Base-by-base conservation (phyloP, 2,888 invertebrate species). In the Dastarcus helophoroides region DNA sequence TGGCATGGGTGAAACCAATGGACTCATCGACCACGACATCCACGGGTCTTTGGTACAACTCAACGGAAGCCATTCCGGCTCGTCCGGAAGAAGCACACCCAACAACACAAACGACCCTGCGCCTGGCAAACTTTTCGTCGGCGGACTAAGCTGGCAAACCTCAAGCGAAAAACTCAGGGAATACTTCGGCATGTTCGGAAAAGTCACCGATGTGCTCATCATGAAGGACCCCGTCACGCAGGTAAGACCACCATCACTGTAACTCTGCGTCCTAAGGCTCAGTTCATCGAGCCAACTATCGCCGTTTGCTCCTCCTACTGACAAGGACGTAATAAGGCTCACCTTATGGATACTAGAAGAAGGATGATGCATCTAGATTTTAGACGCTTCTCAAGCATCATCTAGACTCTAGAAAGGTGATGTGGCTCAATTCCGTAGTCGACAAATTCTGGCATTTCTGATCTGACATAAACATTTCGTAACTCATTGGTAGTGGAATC, bases 181-280 rank as follows among this genome's bases (percentile, higher is more conserved):
- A 51, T 90, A 90, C 63, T 90, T 90, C 48, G 82, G 84, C 33
- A 85, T 88, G 80, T 90, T 88, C 51, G 90, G 90, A 35, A 79
- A 81, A 3, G 88, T 90, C 43, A 83, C 86, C 16, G 89, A 90
- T 58, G 89, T 90, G 33, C 74, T 89, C 39, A 89, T 90, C 52
- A 89, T 90, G 89, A 89, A 89, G 67, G 89, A 90, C 62, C 89
- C 89, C 1, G 81, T 88, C 21, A 89, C 89, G 42, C 88, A 88
- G 83, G 89, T 89, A 67, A 65, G 64, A 14, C 19, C 14, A 19
- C 19, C 19, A n/a, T n/a, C n/a, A n/a, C n/a, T n/a, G n/a, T n/a
- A n/a, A n/a, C n/a, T n/a, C n/a, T n/a, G n/a, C n/a, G n/a, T n/a
- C n/a, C n/a, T n/a, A n/a, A n/a, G n/a, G n/a, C n/a, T n/a, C n/a